These are phyloP conservation scores for Poeciliopsis gracilis DNA, from an alignment of 2,797 vertebrate species.

Conservation along the genomic window DNA sequence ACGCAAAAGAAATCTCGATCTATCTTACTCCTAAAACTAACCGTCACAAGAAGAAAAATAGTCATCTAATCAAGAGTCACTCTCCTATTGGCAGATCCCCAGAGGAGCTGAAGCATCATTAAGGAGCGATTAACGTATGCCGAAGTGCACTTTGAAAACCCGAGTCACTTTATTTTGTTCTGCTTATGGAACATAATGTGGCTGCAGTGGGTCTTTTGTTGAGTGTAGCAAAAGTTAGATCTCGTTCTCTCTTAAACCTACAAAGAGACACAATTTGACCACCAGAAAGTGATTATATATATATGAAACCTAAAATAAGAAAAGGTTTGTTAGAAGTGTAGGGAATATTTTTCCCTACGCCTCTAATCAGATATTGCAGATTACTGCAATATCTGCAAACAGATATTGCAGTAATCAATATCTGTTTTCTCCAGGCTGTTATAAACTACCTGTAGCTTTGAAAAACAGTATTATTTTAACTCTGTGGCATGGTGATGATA, in stretches of 20 bases:
- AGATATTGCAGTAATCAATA: no score
- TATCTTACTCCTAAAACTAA: constrained; percentile 12
- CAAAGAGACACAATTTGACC: background rate
- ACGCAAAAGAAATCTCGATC: background rate
- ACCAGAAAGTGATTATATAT: background rate
- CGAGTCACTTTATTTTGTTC: constrained; percentile 42
- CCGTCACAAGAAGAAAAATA: background rate
- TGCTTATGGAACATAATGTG: constrained; percentile 50
- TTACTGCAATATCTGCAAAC: no score
- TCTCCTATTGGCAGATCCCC: constrained; percentile 44
- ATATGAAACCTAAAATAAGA: background rate
- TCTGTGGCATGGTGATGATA: background rate
- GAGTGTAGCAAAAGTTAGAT: constrained; percentile 7
- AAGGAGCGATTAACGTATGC: constrained; percentile 58
- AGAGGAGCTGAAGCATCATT: constrained; percentile 56
- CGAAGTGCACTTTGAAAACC: constrained; percentile 46
- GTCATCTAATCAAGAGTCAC: constrained; percentile 30
- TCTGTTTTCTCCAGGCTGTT: background rate
- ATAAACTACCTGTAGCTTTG: no score
- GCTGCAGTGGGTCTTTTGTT: constrained; percentile 21
- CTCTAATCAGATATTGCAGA: no score
- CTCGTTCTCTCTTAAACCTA: background rate
- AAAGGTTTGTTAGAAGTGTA: background rate
- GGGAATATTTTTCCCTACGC: background rate
- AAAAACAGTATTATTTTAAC: background rate